Evolutionary conservation across 2,797 vertebrate genomes (phyloP), one percentile per base, ranked within the genome.

Genomic region (Chlorospingus flavigularis): DNA sequence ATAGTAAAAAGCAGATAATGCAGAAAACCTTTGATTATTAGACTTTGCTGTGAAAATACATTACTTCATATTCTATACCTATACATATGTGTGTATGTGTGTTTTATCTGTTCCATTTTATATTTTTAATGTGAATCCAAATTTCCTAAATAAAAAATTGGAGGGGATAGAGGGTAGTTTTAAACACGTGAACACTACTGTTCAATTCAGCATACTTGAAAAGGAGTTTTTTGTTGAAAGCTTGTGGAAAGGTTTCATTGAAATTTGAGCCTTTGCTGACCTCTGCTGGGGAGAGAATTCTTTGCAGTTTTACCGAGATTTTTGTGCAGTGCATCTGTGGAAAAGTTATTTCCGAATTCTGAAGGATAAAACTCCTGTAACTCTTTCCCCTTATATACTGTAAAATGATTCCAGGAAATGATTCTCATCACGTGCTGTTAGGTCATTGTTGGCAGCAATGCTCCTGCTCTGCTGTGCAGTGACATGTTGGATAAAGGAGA

Each of bases 251-350:
- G 13, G 6, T 31, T 50, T 51, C 37, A 6, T n/a, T 85, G 45
- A 67, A 25, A 35, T 54, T 18, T 66, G 77, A 67, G 63, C 33
- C 28, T 92, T 61, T 93, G 60, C 83, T 94, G 96, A 85, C 93
- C 81, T 94, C 94, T 96, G 20, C 67, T 0, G 92, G 95, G 61
- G 19, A 68, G 19, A 66, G 21, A 65, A 21, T 66, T 39, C 18
- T 51, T 61, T 71, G 86, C 93, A 80, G 24, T 50, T 71, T 45
- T 21, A 51, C 1, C 1, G 77, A 39, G 30, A 7, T 20, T 15
- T 51, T 35, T 13, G 17, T 30, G 31, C 50, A 23, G 35, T 28
- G 31, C 19, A 3, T 65, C 17, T 67, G 12, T 35, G 53, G n/a
- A 37, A 75, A 15, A 30, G 17, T 35, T 57, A 19, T 35, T 39